phyloP scores from a whole-genome alignment of 2,888 invertebrate species.

The Epistrophe eligans region DNA sequence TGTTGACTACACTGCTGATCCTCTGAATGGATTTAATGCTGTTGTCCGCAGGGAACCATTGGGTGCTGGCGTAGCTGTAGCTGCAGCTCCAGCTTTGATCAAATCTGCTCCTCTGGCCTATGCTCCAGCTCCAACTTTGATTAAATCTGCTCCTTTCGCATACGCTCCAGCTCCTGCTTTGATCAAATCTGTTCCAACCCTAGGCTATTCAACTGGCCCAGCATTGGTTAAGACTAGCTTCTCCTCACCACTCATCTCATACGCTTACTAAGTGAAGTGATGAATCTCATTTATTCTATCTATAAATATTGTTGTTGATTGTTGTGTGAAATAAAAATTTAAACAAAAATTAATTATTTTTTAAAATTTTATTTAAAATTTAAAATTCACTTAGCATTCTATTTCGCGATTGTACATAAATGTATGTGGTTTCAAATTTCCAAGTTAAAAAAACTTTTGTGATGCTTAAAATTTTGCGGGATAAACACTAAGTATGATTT shows the following conservation, averaged over 20 bases:
- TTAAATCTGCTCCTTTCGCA: conserved; percentile 22
- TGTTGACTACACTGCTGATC: conserved; percentile 85
- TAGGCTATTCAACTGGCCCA: conserved; percentile 29
- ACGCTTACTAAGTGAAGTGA: conserved; percentile 70
- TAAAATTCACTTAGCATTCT: too few species aligned
- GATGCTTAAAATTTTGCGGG: too few species aligned
- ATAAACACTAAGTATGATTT: too few species aligned
- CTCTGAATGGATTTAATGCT: conserved; percentile 85
- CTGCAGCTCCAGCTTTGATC: conserved; percentile 68
- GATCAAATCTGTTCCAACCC: conserved; percentile 39
- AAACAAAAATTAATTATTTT: conserved; percentile 39
- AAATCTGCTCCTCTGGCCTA: conserved; percentile 61
- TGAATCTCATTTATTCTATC: not conserved
- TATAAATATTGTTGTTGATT: conserved; percentile 6
- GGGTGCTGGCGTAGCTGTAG: conserved; percentile 72
- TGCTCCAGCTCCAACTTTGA: conserved; percentile 62
- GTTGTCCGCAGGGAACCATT: conserved; percentile 85
- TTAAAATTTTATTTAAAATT: too few species aligned
- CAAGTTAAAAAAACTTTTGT: too few species aligned
- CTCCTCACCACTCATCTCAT: conserved; percentile 82
- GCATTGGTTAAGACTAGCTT: conserved; percentile 81
- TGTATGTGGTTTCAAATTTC: too few species aligned
- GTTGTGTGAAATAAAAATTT: conserved; percentile 1
- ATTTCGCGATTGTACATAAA: too few species aligned
- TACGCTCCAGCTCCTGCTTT: conserved; percentile 27